Percentiles rank a stretch among this genome's conserved stretches.
Conservation (phyloP, 2,888 invertebrate genomes). For the Luperina nickerlii region DNA sequence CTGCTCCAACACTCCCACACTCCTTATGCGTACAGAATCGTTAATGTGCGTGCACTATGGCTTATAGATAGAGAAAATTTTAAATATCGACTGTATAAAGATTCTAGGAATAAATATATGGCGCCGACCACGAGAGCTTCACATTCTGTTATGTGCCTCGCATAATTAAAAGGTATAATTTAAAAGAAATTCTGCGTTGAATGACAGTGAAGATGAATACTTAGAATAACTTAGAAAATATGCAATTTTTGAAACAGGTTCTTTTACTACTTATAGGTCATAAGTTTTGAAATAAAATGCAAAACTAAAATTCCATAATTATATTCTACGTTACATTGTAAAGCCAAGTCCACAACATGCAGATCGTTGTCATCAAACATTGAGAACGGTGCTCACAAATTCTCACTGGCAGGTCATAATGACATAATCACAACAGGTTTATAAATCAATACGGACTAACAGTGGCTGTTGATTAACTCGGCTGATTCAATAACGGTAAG, state of each 20-base stretch:
- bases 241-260: slow-evolving; percentile 23
- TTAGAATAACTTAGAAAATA: slow-evolving; percentile 33
- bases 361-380: slow-evolving; percentile 27
- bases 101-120: slow-evolving; percentile 61
- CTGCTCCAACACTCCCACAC: slow-evolving; percentile 69
- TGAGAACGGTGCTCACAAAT: slow-evolving; percentile 37
- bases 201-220: slow-evolving; percentile 22
- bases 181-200: slow-evolving; percentile 39
- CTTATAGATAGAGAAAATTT: slow-evolving; percentile 67
- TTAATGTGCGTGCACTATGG: slow-evolving; percentile 68
- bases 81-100: slow-evolving; percentile 61
- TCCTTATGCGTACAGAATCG: slow-evolving; percentile 70
- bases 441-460: slow-evolving; percentile 54
- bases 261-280: neutral
- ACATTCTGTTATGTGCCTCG: slow-evolving; percentile 41
- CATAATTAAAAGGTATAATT: slow-evolving; percentile 45
- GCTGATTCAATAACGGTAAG: slow-evolving; percentile 63
- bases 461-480: slow-evolving; percentile 61
- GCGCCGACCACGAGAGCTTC: slow-evolving; percentile 29
- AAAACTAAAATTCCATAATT: neutral
- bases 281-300: neutral
- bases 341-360: slow-evolving; percentile 4
- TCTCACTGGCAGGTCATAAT: slow-evolving; percentile 42
- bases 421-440: slow-evolving; percentile 60
- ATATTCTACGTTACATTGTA: neutral